Evolutionary conservation across 2,797 vertebrate species (phyloP).

Genomic region (Tokudaia muenninki): DNA sequence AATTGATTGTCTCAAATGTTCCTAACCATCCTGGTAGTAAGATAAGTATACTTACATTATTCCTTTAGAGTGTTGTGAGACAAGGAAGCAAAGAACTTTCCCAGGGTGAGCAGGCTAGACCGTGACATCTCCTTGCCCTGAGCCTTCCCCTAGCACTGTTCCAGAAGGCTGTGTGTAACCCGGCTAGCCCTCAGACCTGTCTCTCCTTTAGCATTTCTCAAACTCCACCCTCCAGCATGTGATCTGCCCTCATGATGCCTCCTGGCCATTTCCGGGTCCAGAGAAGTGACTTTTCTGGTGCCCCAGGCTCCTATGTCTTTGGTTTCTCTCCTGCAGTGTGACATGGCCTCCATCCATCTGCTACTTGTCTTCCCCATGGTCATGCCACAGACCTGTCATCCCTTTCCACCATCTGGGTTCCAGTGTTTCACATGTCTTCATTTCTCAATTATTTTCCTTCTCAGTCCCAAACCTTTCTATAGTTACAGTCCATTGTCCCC

Average conservation of each 20-base stretch:
- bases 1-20: not conserved
- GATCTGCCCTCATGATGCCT: not conserved
- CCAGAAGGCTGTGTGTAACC: not conserved
- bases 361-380: not conserved
- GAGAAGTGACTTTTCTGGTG: not conserved
- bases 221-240: not conserved
- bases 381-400: not conserved
- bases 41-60: not conserved
- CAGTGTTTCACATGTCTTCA: not conserved
- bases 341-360: not conserved
- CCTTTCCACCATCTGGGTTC: not conserved
- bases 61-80: not conserved
- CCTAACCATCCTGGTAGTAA: not conserved
- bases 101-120: not conserved
- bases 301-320: not conserved
- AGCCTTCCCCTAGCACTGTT: not conserved
- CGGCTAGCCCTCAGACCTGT: rapidly evolving
- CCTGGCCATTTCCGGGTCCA: not conserved
- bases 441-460: not conserved
- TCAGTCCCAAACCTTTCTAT: not conserved
- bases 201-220: not conserved
- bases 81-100: not conserved
- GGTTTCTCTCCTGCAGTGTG: not conserved
- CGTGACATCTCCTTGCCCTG: not conserved
- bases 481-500: not conserved